Evolutionary conservation across 2,113 vertebrate genomes (phyloP).

Genomic region (Atlantisia rogersi): DNA sequence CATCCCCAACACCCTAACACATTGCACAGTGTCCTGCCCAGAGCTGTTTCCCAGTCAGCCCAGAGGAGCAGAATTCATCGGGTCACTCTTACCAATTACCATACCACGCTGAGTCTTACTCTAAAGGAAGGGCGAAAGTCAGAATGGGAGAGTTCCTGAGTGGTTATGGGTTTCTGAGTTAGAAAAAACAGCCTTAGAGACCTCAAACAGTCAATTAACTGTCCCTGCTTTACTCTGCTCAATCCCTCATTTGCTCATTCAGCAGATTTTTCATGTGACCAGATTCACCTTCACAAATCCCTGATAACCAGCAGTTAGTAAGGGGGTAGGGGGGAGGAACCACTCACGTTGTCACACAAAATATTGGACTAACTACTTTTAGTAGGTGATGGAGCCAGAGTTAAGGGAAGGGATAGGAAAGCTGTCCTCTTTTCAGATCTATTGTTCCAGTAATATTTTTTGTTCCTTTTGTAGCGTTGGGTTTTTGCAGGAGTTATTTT

Average conservation of each 20-base stretch:
- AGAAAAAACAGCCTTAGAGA: not conserved
- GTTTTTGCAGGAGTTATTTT: not conserved
- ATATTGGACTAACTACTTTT: not conserved
- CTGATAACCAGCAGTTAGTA: not conserved
- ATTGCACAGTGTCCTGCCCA: not conserved
- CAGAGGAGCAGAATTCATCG: not conserved
- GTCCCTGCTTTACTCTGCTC: not conserved
- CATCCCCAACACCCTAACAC: not conserved
- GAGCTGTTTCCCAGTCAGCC: not conserved
- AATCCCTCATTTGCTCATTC: not conserved
- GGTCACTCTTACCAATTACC: not conserved
- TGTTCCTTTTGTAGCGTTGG: not conserved
- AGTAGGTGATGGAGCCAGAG: not conserved
- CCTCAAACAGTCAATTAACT: not conserved
- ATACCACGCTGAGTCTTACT: not conserved
- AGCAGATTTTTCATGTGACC: slow-evolving; percentile 1
- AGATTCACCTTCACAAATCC: not conserved
- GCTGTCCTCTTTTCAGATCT: not conserved
- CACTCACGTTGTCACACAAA: not conserved
- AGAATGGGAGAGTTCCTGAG: not conserved
- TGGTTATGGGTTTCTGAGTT: not conserved
- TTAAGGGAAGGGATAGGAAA: not conserved
- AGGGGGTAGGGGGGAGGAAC: not conserved
- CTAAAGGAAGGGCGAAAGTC: not conserved
- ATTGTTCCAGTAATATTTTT: not conserved